These are phyloP conservation scores for Euthynnus affinis DNA, from an alignment of 2,797 vertebrate species.

Conservation along the genomic window DNA sequence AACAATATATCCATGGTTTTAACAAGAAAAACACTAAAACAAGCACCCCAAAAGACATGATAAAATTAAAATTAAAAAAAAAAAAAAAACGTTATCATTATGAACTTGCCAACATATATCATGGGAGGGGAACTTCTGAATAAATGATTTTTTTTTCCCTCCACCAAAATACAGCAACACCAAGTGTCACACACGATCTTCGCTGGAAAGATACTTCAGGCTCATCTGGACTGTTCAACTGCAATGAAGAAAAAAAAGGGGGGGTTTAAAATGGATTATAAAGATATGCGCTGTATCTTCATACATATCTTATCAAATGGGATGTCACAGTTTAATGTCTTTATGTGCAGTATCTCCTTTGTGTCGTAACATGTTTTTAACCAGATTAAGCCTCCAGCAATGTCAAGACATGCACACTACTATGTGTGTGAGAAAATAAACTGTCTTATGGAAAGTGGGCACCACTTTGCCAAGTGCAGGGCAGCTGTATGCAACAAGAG, in stretches of 20 bases:
- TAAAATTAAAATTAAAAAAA: conserved; percentile 58
- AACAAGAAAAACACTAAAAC: conserved; percentile 78
- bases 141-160: conserved; percentile 48
- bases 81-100: conserved; percentile 38
- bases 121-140: conserved; percentile 61
- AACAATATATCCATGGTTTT: conserved; percentile 77
- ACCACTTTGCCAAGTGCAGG: background rate
- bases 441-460: background rate
- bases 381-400: background rate
- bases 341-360: background rate
- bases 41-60: conserved; percentile 58
- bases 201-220: conserved; percentile 46
- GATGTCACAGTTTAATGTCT: background rate
- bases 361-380: background rate
- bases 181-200: conserved; percentile 47
- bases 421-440: no score
- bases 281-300: background rate
- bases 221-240: conserved; percentile 94
- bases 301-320: background rate
- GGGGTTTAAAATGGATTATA: background rate
- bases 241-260: conserved; percentile 47
- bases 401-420: background rate
- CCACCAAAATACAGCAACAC: conserved; percentile 57
- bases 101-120: conserved; percentile 55
- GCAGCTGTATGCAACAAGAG: background rate